Base-by-base conservation (phyloP, 1,140 invertebrate species). In the Drosophila bocki region DNA sequence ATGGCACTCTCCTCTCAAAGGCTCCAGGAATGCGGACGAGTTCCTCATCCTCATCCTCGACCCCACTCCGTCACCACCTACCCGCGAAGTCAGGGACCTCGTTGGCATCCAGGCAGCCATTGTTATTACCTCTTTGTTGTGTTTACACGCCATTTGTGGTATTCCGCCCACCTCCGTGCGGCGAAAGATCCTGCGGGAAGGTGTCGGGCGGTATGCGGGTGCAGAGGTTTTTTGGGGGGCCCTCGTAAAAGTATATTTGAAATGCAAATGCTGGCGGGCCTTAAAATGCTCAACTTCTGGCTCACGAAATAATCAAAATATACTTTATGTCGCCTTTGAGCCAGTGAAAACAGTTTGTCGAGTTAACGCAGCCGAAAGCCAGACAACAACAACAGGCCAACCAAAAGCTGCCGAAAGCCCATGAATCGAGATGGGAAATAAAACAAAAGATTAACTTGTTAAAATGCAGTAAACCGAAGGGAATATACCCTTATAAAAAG, bases 71-170 rank as follows among this genome's bases (percentile, higher is more conserved):
- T 3, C 26, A 5, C 12, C 13, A 69, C 35, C 22, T 15, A 19
- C 17, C 44, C 57, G 41, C 45, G 57, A 48, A 65, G 48, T 47
- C 78, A 56, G 67, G 45, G 70, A 74, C 70, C 68, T 74, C 53
- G 67, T 63, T 77, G 76, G 82, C 60, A 64, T 51, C 61, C 60
- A 63, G 72, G 61, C 70, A 62, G 76, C 75, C 75, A 85, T 90
- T 90, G 85, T 88, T 90, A 88, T 88, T 90, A 88, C 85, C 85
- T 88, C 85, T 88, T 90, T 88, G 85, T 81, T 88, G 85, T 88
- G 85, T 88, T 88, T 85, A 85, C 85, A 90, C 85, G 65, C 85
- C 85, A 88, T 90, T 88, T 88, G 85, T 63, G 85, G 85, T 70
- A 88, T 90, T 88, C 44, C 80, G 78, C 80, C 80, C 85, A 68